These are phyloP conservation scores for Lasioglossum albipes DNA, from an alignment of 1,140 invertebrate species.

Conservation along the genomic window DNA sequence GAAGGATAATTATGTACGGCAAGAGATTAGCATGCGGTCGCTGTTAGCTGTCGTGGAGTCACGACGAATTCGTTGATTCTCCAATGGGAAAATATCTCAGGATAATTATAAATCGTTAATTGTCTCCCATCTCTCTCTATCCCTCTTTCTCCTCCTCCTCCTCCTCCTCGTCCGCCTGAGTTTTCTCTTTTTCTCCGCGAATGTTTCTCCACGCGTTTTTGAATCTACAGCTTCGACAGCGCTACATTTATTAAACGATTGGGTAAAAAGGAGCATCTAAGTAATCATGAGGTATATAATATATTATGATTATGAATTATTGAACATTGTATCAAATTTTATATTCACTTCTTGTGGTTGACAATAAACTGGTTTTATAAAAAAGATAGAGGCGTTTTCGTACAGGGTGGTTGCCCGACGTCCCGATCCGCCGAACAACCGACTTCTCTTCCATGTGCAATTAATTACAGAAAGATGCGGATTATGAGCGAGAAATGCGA, in stretches of 20 bases:
- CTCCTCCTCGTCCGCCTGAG: constrained; percentile 13
- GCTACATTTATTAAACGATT: constrained; percentile 60
- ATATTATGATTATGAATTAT: constrained; percentile 74
- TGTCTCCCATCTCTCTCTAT: neutral
- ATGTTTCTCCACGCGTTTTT: constrained; percentile 42
- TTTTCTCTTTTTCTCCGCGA: constrained; percentile 46
- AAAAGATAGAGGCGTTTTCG: constrained; percentile 13
- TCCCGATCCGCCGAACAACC: neutral
- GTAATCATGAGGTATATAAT: constrained; percentile 62
- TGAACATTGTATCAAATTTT: constrained; percentile 77
- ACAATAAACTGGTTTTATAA: constrained; percentile 77
- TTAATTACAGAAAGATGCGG: neutral
- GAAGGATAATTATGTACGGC: constrained; percentile 9
- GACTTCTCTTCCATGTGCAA: neutral
- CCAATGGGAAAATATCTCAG: constrained; percentile 56
- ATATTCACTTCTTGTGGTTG: constrained; percentile 76
- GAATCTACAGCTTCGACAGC: constrained; percentile 59
- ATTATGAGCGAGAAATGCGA: neutral
- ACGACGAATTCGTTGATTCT: constrained; percentile 40
- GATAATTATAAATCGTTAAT: constrained; percentile 54
- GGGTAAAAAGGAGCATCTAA: constrained; percentile 59
- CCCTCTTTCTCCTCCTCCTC: too few relatives aligned
- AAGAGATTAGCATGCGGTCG: constrained; percentile 31
- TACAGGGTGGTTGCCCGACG: neutral
- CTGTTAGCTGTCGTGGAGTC: constrained; percentile 33